phyloP scores from a whole-genome alignment of 2,113 vertebrate genomes.

The Proteles cristata region DNA sequence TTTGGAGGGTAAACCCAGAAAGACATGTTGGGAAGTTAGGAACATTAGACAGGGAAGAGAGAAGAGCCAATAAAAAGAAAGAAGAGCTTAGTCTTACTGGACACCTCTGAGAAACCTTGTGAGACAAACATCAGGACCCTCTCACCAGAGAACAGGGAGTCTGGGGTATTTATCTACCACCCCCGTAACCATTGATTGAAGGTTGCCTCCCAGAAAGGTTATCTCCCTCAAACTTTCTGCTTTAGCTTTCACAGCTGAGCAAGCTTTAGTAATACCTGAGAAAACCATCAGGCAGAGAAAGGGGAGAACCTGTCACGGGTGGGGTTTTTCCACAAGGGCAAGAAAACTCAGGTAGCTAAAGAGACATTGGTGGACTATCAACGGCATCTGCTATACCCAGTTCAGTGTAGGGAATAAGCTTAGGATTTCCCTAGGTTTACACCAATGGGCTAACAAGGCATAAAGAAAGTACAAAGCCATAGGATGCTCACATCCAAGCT shows the following conservation, averaged over 20 bases:
- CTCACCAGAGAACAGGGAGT: no score
- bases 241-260: neutral
- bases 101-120: neutral
- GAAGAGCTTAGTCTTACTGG: no score
- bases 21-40: neutral
- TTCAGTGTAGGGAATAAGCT: neutral
- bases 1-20: neutral
- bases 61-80: neutral
- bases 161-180: no score
- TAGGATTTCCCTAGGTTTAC: no score
- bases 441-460: no score
- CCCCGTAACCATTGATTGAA: neutral
- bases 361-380: neutral
- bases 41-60: neutral
- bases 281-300: neutral
- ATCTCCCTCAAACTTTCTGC: neutral
- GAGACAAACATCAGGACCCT: neutral
- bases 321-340: neutral
- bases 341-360: neutral
- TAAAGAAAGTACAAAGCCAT: no score
- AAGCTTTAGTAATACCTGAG: neutral
- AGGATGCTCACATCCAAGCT: no score
- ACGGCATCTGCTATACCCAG: no score
- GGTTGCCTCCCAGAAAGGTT: neutral
- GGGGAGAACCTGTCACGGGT: neutral